These are phyloP conservation scores for Schizothorax lantsangensis DNA, from an alignment of 2,797 vertebrate species.

Conservation along the genomic window DNA sequence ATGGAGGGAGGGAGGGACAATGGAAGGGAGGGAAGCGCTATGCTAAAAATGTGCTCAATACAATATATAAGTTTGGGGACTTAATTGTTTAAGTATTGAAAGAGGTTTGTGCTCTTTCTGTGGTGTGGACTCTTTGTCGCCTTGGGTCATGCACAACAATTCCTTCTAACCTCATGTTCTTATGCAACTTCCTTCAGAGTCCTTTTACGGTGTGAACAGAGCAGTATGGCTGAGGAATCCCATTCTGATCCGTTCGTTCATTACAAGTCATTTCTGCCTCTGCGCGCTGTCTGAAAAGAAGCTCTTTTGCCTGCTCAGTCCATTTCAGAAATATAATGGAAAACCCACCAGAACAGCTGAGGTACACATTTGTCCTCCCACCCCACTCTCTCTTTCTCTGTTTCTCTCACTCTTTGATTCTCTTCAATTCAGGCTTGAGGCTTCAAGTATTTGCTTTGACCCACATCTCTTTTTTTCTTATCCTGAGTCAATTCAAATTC, in stretches of 20 bases:
- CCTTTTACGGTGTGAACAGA: slow-evolving; percentile 49
- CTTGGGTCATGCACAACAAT: slow-evolving; percentile 54
- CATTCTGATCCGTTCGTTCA: slow-evolving; percentile 66
- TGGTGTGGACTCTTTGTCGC: slow-evolving; percentile 17
- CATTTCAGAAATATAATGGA: slow-evolving; percentile 67
- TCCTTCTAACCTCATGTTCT: slow-evolving; percentile 50
- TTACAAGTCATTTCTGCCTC: slow-evolving; percentile 64
- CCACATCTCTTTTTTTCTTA: slow-evolving; percentile 43
- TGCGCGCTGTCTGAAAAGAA: slow-evolving; percentile 62
- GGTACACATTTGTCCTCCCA: slow-evolving; percentile 61
- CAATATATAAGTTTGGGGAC: slow-evolving; percentile 22
- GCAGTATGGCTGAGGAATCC: slow-evolving; percentile 56
- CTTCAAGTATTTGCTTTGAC: slow-evolving; percentile 59
- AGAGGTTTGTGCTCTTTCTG: slow-evolving; percentile 28
- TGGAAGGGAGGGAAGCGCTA: slow-evolving; percentile 15
- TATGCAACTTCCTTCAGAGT: slow-evolving; percentile 53
- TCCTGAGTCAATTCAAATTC: slow-evolving; percentile 58
- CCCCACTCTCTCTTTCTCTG: slow-evolving; percentile 11
- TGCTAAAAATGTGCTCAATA: slow-evolving; percentile 34
- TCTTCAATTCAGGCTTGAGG: slow-evolving; percentile 21
- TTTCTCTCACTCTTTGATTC: slow-evolving; percentile 26
- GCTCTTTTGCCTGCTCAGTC: slow-evolving; percentile 66
- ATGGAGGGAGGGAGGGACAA: neutral
- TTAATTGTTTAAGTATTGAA: slow-evolving; percentile 48
- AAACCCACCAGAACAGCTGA: slow-evolving; percentile 65